Evolutionary conservation across 2,888 invertebrate species (phyloP).

Genomic region (Macropis europaea): DNA sequence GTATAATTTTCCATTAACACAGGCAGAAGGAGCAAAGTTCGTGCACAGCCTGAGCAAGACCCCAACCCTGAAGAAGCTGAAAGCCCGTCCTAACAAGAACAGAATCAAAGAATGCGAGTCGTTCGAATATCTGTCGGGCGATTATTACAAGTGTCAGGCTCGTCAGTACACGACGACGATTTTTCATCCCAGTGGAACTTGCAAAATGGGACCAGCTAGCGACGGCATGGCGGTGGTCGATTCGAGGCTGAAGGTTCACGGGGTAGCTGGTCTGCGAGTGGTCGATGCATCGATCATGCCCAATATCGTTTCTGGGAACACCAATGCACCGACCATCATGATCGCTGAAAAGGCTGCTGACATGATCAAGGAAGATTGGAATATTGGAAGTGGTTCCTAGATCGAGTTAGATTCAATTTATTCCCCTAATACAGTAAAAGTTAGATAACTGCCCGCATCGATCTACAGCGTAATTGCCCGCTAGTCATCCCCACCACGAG

Average conservation of each 20-base stretch:
- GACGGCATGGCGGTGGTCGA: slow-evolving; percentile 75
- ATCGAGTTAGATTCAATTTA: too few species aligned
- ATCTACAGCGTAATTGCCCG: too few species aligned
- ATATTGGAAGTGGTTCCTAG: too few species aligned
- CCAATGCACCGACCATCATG: slow-evolving; percentile 91
- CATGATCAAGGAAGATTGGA: slow-evolving; percentile 89
- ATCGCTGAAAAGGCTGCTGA: slow-evolving; percentile 91
- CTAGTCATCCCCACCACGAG: too few species aligned
- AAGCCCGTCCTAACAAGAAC: slow-evolving; percentile 21
- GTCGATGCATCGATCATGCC: slow-evolving; percentile 94
- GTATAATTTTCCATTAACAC: not conserved
- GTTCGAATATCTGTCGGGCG: not conserved
- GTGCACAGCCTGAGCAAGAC: slow-evolving; percentile 5
- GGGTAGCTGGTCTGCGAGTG: slow-evolving; percentile 86
- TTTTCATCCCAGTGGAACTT: slow-evolving; percentile 91
- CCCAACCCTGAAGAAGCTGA: slow-evolving; percentile 8
- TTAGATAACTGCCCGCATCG: too few species aligned
- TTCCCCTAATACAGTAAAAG: too few species aligned
- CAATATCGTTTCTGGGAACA: slow-evolving; percentile 88
- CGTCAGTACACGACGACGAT: slow-evolving; percentile 89
- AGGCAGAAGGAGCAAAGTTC: slow-evolving; percentile 37
- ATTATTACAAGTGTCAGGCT: slow-evolving; percentile 88
- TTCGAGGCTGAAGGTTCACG: slow-evolving; percentile 85
- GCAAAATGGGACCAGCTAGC: slow-evolving; percentile 87
- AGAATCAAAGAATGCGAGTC: slow-evolving; percentile 12